These are phyloP conservation scores for Conomelus anceps DNA, from an alignment of 2,888 invertebrate genomes.

Conservation along the genomic window DNA sequence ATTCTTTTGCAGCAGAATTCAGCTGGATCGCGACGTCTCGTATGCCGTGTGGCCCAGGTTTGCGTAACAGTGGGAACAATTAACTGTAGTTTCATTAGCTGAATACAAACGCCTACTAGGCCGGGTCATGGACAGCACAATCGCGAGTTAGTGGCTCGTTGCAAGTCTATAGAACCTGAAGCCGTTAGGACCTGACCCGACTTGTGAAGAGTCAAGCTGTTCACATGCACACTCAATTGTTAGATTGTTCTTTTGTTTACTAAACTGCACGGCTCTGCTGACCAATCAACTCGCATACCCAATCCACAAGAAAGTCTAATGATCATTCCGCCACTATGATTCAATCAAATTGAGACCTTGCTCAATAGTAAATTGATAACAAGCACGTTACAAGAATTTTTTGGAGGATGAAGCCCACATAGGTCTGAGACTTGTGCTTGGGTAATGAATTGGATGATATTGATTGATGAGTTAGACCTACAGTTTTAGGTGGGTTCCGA, in stretches of 20 bases:
- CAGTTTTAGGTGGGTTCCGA: too few relatives aligned
- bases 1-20: not conserved
- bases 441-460: too few relatives aligned
- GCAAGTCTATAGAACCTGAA: not conserved
- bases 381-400: not conserved
- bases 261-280: not conserved
- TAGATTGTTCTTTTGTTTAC: not conserved
- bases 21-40: not conserved
- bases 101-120: not conserved
- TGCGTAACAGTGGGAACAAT: not conserved
- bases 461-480: too few relatives aligned
- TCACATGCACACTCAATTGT: not conserved
- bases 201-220: not conserved
- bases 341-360: not conserved
- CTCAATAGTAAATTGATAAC: too few relatives aligned
- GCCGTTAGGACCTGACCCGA: not conserved
- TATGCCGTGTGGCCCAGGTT: not conserved
- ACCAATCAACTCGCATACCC: not conserved
- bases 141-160: too few relatives aligned
- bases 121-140: not conserved
- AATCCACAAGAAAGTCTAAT: not conserved
- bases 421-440: too few relatives aligned
- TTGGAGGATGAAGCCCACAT: too few relatives aligned
- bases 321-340: not conserved
- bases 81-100: not conserved